A percentile compares a stretch with the other conserved stretches of the same genome.
Evolutionary conservation across 1,140 invertebrate genomes (phyloP).

Genomic region (Euura saliciscinereae): DNA sequence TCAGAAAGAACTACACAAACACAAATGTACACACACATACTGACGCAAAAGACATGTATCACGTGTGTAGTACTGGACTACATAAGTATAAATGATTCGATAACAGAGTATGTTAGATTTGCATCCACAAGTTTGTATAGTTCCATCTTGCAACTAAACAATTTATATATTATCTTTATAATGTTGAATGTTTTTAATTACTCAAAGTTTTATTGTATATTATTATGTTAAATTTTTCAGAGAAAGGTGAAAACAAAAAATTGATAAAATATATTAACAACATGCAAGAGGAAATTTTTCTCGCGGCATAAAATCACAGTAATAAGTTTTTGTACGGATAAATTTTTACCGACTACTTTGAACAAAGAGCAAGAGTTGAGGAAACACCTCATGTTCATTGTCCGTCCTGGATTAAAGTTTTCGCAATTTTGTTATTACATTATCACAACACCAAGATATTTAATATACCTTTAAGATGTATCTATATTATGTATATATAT

Average conservation of each 20-base stretch:
- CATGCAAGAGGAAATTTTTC: not conserved
- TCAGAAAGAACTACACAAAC: not conserved
- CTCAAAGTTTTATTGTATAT: constrained; percentile 6
- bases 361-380: not conserved
- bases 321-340: not conserved
- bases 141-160: not conserved
- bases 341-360: not conserved
- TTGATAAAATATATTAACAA: not conserved
- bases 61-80: no score
- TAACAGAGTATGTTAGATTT: constrained; percentile 1
- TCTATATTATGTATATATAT: constrained; percentile 6
- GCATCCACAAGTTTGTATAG: not conserved
- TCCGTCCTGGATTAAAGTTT: not conserved
- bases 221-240: not conserved
- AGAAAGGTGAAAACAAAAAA: not conserved
- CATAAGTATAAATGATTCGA: not conserved
- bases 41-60: no score
- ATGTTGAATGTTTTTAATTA: constrained; percentile 8
- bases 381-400: not conserved
- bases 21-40: not conserved
- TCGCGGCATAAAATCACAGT: not conserved
- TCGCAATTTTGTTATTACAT: not conserved
- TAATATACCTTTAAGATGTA: constrained; percentile 2
- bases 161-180: not conserved
- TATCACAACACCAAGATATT: constrained; percentile 3